Percentiles rank a stretch among this genome's conserved stretches.
Evolutionary conservation across 2,888 invertebrate genomes (phyloP).

Genomic region (Plagiodera versicolora): DNA sequence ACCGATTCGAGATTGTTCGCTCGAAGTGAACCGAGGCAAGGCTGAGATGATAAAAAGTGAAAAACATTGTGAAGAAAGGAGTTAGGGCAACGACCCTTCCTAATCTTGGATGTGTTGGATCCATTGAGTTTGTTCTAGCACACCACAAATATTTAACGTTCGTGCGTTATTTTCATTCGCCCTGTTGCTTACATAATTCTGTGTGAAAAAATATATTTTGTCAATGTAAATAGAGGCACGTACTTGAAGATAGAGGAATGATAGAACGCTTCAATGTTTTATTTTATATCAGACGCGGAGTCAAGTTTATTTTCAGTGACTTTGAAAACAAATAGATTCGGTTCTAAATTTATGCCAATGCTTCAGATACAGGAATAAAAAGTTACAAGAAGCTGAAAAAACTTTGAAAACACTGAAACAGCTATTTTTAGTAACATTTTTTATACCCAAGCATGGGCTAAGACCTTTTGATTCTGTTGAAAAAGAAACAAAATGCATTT

Average conservation of each 20-base stretch:
- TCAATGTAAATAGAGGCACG: conserved; percentile 4
- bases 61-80: conserved; percentile 35
- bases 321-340: conserved; percentile 14
- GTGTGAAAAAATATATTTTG: conserved; percentile 2
- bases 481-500: too few species aligned
- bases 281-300: conserved; percentile 1
- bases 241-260: background rate
- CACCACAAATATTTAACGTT: conserved; percentile 27
- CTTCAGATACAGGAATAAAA: too few species aligned
- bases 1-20: background rate
- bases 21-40: conserved; percentile 19
- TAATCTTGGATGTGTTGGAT: conserved; percentile 46
- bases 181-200: conserved; percentile 11
- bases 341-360: too few species aligned
- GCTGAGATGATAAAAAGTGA: conserved; percentile 12
- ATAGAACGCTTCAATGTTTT: conserved; percentile 2
- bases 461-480: too few species aligned
- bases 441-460: too few species aligned
- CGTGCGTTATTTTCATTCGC: conserved; percentile 11
- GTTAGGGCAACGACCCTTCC: conserved; percentile 47
- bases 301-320: conserved; percentile 5
- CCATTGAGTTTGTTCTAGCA: conserved; percentile 27
- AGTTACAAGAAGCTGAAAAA: too few species aligned
- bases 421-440: too few species aligned
- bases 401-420: too few species aligned